A percentile compares a stretch with the other conserved stretches of the same genome.
These are phyloP conservation scores for Hemichromis elongatus DNA, from an alignment of 2,113 vertebrate genomes.

Conservation along the genomic window DNA sequence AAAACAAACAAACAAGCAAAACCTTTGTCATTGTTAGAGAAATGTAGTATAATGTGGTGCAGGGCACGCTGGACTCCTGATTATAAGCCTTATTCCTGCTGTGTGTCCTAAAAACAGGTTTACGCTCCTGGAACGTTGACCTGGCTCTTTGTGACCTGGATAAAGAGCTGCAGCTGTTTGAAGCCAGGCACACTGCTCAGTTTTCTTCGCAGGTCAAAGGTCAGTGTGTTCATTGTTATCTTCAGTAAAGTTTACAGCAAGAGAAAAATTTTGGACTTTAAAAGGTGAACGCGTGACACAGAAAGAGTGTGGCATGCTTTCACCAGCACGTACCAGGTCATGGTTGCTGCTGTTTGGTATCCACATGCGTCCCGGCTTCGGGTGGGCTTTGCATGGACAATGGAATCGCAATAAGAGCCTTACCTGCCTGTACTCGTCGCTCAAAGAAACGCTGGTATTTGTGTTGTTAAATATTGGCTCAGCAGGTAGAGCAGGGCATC, in stretches of 20 bases:
- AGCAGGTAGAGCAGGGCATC: neutral
- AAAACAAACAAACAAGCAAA: neutral
- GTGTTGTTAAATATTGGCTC: too few relatives aligned
- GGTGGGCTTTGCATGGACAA: neutral
- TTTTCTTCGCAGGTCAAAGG: constrained; percentile 94
- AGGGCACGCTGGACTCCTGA: neutral
- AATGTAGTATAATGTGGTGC: neutral
- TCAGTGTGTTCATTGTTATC: constrained; percentile 60
- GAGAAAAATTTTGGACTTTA: neutral
- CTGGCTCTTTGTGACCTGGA: constrained; percentile 81
- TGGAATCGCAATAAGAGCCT: neutral
- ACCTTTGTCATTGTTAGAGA: neutral
- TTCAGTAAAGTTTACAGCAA: neutral
- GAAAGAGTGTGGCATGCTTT: neutral
- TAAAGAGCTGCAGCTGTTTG: constrained; percentile 86
- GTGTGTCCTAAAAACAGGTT: constrained; percentile 64
- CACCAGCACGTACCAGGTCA: accelerated
- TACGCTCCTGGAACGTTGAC: constrained; percentile 85
- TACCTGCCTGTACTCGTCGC: neutral
- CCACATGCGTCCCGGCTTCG: neutral
- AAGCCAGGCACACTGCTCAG: constrained; percentile 86
- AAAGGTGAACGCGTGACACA: neutral
- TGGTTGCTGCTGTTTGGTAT: neutral
- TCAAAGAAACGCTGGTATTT: neutral
- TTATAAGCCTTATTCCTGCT: neutral